Evolutionary conservation across 2,888 invertebrate species (phyloP).

Genomic region (Cataglyphis rosenhaueri): DNA sequence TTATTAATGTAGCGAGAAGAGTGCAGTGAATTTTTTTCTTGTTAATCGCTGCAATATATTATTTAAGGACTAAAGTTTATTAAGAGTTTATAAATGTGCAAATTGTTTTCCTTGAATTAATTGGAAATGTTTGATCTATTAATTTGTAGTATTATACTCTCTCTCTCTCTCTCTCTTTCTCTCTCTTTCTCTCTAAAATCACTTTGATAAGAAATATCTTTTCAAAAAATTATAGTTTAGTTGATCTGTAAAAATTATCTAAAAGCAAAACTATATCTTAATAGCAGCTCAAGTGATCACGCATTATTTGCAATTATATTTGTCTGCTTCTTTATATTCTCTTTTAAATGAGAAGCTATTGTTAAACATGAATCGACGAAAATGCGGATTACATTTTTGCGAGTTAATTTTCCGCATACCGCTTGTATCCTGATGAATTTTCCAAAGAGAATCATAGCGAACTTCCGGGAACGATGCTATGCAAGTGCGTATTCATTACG

Average conservation of each 20-base stretch:
- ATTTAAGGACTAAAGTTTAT: conserved; percentile 34
- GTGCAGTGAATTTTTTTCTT: conserved; percentile 19
- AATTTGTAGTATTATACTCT: background rate
- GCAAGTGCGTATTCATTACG: conserved; percentile 62
- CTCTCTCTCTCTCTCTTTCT: background rate
- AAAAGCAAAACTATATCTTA: background rate
- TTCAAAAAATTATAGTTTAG: background rate
- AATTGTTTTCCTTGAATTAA: conserved; percentile 14
- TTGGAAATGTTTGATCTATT: background rate
- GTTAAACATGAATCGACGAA: conserved; percentile 49
- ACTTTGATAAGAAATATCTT: background rate
- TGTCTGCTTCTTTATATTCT: conserved; percentile 14
- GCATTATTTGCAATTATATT: conserved; percentile 27
- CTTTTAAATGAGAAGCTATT: conserved; percentile 34
- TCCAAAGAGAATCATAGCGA: conserved; percentile 47
- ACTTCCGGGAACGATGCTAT: conserved; percentile 53
- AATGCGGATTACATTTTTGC: conserved; percentile 48
- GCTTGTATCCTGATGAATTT: conserved; percentile 53
- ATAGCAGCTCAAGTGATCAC: background rate
- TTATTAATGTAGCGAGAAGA: conserved; percentile 25
- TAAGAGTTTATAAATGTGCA: background rate
- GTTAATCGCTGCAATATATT: conserved; percentile 19
- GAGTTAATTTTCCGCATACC: conserved; percentile 48
- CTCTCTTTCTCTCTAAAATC: background rate
- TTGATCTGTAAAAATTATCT: background rate